phyloP scores from a whole-genome alignment of 2,113 vertebrate genomes.

The Orthonyx spaldingii region DNA sequence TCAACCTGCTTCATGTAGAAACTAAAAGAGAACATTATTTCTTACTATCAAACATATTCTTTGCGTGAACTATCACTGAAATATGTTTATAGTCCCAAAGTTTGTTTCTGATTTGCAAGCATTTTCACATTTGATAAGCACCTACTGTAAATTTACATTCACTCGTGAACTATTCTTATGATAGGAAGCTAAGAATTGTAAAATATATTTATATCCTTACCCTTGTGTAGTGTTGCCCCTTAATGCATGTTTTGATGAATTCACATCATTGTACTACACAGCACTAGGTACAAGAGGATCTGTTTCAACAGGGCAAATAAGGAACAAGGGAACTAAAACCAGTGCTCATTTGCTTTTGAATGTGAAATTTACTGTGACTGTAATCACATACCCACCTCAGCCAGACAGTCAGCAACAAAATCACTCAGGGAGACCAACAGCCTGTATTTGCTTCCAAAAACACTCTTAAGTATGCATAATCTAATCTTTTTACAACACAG shows the following conservation, averaged over 20 bases:
- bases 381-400: not conserved
- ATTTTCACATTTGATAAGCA: conserved; percentile 75
- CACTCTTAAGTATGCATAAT: not conserved
- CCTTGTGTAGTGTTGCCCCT: conserved; percentile 34
- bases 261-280: conserved; percentile 5
- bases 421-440: not conserved
- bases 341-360: not conserved
- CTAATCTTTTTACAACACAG: not conserved
- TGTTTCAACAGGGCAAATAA: not conserved
- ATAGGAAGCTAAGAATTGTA: conserved; percentile 56
- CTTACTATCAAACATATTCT: conserved; percentile 34
- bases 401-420: not conserved
- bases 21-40: conserved; percentile 25
- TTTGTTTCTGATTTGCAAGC: conserved; percentile 72
- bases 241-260: conserved; percentile 65
- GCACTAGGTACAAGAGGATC: not conserved
- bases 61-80: conserved; percentile 53
- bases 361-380: not conserved
- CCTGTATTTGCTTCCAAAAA: not conserved
- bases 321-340: not conserved
- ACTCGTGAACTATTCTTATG: conserved; percentile 53
- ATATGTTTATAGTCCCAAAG: conserved; percentile 56
- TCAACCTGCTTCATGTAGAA: not conserved
- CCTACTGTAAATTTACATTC: conserved; percentile 72
- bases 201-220: conserved; percentile 63